A percentile compares a stretch with the other conserved stretches of the same genome.
Evolutionary conservation across 2,888 invertebrate genomes (phyloP).

Genomic region (Sminthurides aquaticus): DNA sequence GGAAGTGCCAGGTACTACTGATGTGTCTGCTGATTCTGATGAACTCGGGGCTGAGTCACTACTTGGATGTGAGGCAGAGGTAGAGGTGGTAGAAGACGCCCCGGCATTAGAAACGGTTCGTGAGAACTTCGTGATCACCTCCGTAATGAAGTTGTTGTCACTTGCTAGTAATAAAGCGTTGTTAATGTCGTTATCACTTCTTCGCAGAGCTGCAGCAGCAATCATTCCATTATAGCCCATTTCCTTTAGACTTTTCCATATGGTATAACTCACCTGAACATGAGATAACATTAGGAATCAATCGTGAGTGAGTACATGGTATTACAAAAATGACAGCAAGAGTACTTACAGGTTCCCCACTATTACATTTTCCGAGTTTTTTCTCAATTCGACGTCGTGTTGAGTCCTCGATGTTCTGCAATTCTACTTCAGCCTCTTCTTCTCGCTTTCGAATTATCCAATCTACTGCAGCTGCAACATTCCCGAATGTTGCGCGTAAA

Average conservation of each 20-base stretch:
- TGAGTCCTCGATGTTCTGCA: conserved; percentile 48
- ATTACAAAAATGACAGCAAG: too few relatives aligned
- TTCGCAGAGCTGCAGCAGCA: conserved; percentile 57
- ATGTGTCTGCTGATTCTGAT: too few relatives aligned
- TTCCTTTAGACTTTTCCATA: conserved; percentile 53
- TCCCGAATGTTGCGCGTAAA: conserved; percentile 56
- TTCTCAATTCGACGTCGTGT: conserved; percentile 40
- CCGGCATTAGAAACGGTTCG: neutral
- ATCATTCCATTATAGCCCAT: conserved; percentile 63
- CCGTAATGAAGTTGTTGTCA: conserved; percentile 46
- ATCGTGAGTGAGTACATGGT: neutral
- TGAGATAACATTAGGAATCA: too few relatives aligned
- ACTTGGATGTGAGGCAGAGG: neutral
- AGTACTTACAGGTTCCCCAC: conserved; percentile 37
- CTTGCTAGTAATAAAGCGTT: conserved; percentile 59
- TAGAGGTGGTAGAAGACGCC: neutral
- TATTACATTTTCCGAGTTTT: conserved; percentile 31
- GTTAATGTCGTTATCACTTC: conserved; percentile 62
- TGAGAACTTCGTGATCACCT: conserved; percentile 8
- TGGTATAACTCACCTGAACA: neutral
- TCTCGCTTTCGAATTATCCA: conserved; percentile 56
- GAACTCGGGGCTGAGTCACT: neutral
- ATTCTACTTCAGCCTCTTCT: conserved; percentile 51
- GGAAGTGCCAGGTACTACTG: neutral
- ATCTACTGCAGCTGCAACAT: conserved; percentile 58